These are phyloP conservation scores for Trichopria drosophilae DNA, from an alignment of 2,888 invertebrate genomes.

Conservation along the genomic window DNA sequence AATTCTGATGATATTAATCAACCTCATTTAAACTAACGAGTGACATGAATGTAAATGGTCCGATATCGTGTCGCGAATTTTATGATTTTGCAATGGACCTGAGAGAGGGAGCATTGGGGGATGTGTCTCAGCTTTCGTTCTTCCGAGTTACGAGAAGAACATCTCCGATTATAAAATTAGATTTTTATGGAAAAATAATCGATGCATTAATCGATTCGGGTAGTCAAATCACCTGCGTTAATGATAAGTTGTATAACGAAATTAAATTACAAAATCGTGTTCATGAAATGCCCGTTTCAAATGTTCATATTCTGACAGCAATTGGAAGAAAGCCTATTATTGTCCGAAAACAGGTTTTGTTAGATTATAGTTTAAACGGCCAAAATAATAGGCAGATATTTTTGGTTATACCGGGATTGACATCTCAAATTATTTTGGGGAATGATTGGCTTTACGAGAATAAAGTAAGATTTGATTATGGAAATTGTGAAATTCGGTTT, in stretches of 20 bases:
- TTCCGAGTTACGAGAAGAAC: not conserved
- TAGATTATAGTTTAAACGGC: too few relatives aligned
- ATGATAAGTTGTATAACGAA: constrained; percentile 17
- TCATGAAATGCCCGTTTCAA: constrained; percentile 17
- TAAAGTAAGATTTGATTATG: too few relatives aligned
- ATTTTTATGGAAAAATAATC: too few relatives aligned
- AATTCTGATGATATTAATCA: too few relatives aligned
- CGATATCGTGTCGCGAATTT: too few relatives aligned
- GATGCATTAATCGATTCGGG: constrained; percentile 15
- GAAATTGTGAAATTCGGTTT: not conserved
- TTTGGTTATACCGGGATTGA: constrained; percentile 8
- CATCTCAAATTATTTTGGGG: constrained; percentile 5
- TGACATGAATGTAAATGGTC: too few relatives aligned
- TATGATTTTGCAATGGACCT: too few relatives aligned
- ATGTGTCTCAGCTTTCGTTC: too few relatives aligned
- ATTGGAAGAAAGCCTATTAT: constrained; percentile 17
- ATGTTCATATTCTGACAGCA: constrained; percentile 17
- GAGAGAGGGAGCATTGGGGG: too few relatives aligned
- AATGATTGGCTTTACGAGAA: constrained; percentile 12
- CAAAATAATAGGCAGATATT: not conserved
- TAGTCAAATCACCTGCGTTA: constrained; percentile 24
- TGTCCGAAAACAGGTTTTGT: too few relatives aligned
- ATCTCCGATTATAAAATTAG: too few relatives aligned
- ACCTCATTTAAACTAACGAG: too few relatives aligned
- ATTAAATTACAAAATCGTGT: not conserved